Conservation (phyloP, 2,797 vertebrate genomes). For the Lutjanus campechanus region DNA sequence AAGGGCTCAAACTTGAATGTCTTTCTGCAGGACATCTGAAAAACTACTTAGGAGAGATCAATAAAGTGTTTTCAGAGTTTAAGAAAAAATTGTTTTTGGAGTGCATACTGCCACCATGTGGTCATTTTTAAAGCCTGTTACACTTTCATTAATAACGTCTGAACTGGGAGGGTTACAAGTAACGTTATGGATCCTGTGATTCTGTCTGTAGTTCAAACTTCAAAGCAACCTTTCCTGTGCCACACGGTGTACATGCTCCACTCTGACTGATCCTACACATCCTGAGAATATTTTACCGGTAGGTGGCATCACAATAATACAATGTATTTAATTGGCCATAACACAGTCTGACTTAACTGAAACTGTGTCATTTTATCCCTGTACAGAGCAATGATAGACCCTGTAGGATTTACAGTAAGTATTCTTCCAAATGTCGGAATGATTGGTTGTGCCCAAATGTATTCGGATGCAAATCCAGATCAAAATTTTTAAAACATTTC, state of each 20-base stretch:
- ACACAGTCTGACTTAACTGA: not conserved
- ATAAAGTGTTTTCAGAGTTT: not conserved
- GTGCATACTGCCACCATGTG: constrained; percentile 21
- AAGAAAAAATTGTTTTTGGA: not conserved
- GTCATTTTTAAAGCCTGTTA: not conserved
- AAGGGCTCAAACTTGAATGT: too few species aligned
- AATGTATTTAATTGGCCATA: not conserved
- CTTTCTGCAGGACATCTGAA: not conserved
- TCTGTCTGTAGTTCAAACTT: not conserved
- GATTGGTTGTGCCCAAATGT: too few species aligned
- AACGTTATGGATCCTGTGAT: not conserved
- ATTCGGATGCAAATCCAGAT: too few species aligned
- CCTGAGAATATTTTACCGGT: not conserved
- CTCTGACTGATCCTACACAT: not conserved
- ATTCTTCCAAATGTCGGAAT: not conserved
- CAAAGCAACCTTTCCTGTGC: not conserved
- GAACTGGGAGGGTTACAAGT: not conserved
- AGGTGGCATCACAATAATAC: not conserved
- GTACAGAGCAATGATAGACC: too few species aligned
- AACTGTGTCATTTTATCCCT: not conserved
- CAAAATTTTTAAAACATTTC: too few species aligned
- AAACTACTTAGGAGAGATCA: not conserved
- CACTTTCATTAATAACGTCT: not conserved
- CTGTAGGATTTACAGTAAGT: too few species aligned
- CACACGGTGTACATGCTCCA: too few species aligned